These are phyloP conservation scores for Uloborus plumipes DNA, from an alignment of 2,888 invertebrate species.

Conservation along the genomic window DNA sequence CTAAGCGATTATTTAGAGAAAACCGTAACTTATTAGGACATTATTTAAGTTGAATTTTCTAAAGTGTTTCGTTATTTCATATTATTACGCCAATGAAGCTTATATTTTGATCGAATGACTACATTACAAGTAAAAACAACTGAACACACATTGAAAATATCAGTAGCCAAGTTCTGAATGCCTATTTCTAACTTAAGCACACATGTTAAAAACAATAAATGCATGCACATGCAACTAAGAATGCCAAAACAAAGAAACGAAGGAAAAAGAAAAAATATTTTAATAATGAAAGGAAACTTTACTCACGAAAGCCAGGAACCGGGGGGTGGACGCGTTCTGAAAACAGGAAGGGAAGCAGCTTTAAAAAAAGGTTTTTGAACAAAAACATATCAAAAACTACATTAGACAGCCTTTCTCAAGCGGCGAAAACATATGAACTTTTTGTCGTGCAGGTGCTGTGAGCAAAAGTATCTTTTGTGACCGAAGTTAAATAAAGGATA, in stretches of 20 bases:
- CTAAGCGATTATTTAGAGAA: too few species aligned
- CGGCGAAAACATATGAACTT: neutral
- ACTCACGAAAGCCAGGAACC: slow-evolving; percentile 64
- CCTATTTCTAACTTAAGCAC: neutral
- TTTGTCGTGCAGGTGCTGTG: too few species aligned
- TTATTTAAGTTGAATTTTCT: too few species aligned
- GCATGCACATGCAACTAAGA: slow-evolving; percentile 15
- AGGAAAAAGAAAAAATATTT: slow-evolving; percentile 13
- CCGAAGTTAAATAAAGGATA: too few species aligned
- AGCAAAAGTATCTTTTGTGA: too few species aligned
- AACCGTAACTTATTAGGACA: too few species aligned
- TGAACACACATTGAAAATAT: too few species aligned
- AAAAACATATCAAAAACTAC: slow-evolving; percentile 33
- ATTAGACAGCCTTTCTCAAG: slow-evolving; percentile 26
- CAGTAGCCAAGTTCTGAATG: too few species aligned
- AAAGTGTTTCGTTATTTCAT: too few species aligned
- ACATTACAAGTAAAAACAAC: too few species aligned
- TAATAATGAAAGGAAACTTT: slow-evolving; percentile 27
- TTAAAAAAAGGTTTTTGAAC: slow-evolving; percentile 53
- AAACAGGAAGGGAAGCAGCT: slow-evolving; percentile 59
- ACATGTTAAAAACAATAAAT: slow-evolving; percentile 23
- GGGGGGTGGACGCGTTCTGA: slow-evolving; percentile 64
- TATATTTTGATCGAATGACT: too few species aligned
- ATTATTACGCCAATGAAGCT: too few species aligned
- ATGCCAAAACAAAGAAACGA: slow-evolving; percentile 17